Percentiles rank a stretch among this genome's conserved stretches.
Conservation (phyloP, 2,113 vertebrate species). For the Rissa tridactyla region DNA sequence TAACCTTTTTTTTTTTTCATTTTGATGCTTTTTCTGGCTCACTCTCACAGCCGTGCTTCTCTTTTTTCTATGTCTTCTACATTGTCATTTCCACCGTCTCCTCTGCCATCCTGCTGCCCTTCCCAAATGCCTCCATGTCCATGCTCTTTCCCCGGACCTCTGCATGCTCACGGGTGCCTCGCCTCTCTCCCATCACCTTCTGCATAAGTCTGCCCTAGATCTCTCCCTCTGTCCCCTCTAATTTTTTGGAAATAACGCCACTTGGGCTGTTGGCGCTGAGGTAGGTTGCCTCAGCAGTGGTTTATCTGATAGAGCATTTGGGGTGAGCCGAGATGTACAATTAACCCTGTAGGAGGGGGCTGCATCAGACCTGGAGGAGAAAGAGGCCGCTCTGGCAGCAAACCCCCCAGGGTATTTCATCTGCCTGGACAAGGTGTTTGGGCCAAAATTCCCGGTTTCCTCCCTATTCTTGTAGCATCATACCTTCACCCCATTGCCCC, state of each 20-base stretch:
- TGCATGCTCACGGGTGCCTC: rapidly evolving
- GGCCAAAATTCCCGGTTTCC: background rate
- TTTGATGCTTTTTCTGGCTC: background rate
- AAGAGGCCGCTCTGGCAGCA: background rate
- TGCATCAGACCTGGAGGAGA: background rate
- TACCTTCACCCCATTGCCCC: rapidly evolving
- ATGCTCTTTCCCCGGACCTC: background rate
- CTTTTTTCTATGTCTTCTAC: background rate
- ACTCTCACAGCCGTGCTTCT: background rate
- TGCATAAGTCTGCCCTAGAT: background rate
- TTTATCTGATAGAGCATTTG: background rate
- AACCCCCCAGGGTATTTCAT: background rate
- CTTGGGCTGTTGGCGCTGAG: background rate
- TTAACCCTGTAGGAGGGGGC: background rate
- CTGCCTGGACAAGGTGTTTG: rapidly evolving
- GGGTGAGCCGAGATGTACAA: background rate
- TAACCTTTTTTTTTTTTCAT: background rate
- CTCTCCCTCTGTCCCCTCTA: background rate
- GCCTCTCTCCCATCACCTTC: background rate
- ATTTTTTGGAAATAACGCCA: background rate
- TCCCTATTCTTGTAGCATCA: background rate
- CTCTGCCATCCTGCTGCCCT: background rate
- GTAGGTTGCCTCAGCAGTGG: background rate
- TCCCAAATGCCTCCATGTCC: background rate
- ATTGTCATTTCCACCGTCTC: background rate